Evolutionary conservation across 2,113 vertebrate species (phyloP).

Genomic region (Oxygymnocypris stewartii): DNA sequence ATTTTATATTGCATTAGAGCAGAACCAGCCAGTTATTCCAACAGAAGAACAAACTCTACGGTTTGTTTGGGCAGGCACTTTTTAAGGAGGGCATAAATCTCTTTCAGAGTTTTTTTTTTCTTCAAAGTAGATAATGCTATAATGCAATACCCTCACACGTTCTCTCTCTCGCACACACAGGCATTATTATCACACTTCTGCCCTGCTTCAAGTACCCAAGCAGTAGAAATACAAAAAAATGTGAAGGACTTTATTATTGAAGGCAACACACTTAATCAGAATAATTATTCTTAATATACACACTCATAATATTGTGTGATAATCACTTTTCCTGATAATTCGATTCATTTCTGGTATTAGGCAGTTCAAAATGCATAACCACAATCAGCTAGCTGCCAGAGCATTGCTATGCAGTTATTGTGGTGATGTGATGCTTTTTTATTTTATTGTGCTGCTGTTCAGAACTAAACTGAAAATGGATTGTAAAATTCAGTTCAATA

Average conservation of each 20-base stretch:
- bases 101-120: not conserved
- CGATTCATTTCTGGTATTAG: not conserved
- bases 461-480: no score
- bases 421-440: no score
- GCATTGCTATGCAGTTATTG: no score
- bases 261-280: conserved; percentile 23
- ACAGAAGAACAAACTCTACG: not conserved
- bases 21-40: conserved; percentile 13
- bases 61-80: not conserved
- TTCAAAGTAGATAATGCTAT: conserved; percentile 22
- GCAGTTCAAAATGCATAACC: no score
- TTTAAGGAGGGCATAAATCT: conserved; percentile 37
- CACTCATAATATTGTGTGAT: not conserved
- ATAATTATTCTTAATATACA: not conserved
- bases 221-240: not conserved
- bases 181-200: not conserved
- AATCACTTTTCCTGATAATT: not conserved
- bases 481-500: no score
- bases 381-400: no score
- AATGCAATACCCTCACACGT: conserved; percentile 15
- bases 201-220: not conserved
- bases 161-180: not conserved
- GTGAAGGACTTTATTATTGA: not conserved
- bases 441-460: no score
- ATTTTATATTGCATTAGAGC: conserved; percentile 20